A percentile compares a stretch with the other conserved stretches of the same genome.
These are phyloP conservation scores for Rhagonycha lutea DNA, from an alignment of 2,888 invertebrate species.

Conservation along the genomic window DNA sequence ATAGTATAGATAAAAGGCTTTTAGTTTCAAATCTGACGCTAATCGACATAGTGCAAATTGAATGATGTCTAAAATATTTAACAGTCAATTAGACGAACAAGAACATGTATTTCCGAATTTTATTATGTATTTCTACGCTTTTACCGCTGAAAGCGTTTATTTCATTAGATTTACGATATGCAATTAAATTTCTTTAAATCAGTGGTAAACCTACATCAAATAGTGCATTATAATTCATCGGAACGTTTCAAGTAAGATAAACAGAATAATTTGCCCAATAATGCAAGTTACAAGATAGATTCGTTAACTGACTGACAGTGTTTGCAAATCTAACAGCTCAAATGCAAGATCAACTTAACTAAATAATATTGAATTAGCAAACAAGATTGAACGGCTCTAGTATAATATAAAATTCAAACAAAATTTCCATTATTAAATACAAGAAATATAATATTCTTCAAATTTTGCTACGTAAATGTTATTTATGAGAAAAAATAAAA, in stretches of 20 bases:
- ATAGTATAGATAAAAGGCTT: neutral
- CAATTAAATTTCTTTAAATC: neutral
- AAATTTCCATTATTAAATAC: neutral
- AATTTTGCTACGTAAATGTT: neutral
- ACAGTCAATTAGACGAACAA: neutral
- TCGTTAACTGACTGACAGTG: neutral
- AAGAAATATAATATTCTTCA: neutral
- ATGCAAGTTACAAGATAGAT: neutral
- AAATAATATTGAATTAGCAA: neutral
- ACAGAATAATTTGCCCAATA: neutral
- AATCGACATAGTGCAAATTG: neutral
- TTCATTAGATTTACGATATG: neutral
- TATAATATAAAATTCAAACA: neutral
- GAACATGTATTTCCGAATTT: neutral
- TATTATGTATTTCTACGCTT: neutral
- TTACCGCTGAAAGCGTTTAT: neutral
- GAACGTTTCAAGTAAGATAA: neutral
- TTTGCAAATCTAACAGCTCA: neutral
- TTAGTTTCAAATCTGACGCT: neutral
- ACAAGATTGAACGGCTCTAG: neutral
- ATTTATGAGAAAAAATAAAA: neutral
- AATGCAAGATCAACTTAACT: neutral
- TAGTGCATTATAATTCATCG: neutral
- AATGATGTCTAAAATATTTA: neutral
- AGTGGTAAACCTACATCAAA: neutral